Evolutionary conservation across 2,113 vertebrate species (phyloP), one percentile per base, ranked within the genome.

Genomic region (Aramus guarauna): DNA sequence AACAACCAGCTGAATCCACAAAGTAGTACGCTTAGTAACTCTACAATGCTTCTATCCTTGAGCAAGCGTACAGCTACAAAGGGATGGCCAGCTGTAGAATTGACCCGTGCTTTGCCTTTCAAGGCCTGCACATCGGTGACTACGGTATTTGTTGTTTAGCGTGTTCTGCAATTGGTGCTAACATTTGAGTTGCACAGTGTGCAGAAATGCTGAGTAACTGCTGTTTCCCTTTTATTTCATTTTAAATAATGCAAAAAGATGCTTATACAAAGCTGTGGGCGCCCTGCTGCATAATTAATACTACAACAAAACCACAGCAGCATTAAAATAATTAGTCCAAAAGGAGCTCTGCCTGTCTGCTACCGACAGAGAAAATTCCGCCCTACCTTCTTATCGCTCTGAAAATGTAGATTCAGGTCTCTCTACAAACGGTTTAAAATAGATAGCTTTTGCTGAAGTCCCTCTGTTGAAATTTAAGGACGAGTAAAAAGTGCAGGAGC

Each of bases 251-350:
- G 76, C 20, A 80, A 55, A 69, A 94, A 79, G 23, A 83, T 83
- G 50, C 53, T 85, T 73, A 62, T 55, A 94, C 77, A 85, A 95
- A 92, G 84, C 80, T 66, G 48, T 85, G 74, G 87, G 89, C 0
- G 5, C 84, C 85, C 58, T 95, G 16, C 50, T 95, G 74, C 89
- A 71, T 85, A 73, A 83, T 94, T 94, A 94, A 83, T 85, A 34
- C 32, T 67, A 82, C 74, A 87, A 36, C 50, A 79, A 95, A 96
- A 91, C 55, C 74, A 71, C 90, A 83, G 84, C 77, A 76, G 53
- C 74, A 72, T 87, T 94, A 84, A 95, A 94, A 91, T 94, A 89
- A 91, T 75, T 67, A 85, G 85, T 95, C 41, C 39, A 90, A 90
- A 77, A 84, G 64, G 34, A 88, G 66, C 53, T 68, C 43, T 89